phyloP scores from a whole-genome alignment of 2,888 invertebrate species.

The Caenorhabditis doughertyi region DNA sequence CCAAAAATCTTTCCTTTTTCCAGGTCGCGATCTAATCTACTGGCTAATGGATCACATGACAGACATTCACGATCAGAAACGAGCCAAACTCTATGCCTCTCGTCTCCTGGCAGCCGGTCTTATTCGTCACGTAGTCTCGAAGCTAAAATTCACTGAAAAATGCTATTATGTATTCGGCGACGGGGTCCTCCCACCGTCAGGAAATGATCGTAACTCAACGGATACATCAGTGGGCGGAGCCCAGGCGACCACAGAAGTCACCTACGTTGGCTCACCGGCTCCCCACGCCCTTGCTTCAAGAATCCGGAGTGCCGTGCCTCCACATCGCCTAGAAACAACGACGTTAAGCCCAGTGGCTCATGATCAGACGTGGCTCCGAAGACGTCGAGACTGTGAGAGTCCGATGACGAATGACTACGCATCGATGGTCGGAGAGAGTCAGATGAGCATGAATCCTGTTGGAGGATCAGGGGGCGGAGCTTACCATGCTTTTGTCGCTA shows the following conservation, averaged over 20 bases:
- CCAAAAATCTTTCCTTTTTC: background rate
- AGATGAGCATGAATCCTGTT: slow-evolving; percentile 41
- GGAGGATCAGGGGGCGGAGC: background rate
- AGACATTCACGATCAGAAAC: slow-evolving; percentile 76
- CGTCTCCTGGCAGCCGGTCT: slow-evolving; percentile 75
- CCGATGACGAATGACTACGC: slow-evolving; percentile 79
- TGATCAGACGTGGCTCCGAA: slow-evolving; percentile 72
- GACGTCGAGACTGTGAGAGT: slow-evolving; percentile 73
- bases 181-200: slow-evolving; percentile 11
- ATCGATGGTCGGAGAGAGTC: slow-evolving; percentile 76
- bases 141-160: slow-evolving; percentile 80
- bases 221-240: slow-evolving; percentile 63
- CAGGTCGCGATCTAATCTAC: slow-evolving; percentile 73
- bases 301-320: slow-evolving; percentile 33
- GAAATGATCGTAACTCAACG: slow-evolving; percentile 49
- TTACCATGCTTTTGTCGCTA: slow-evolving; percentile 42
- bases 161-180: slow-evolving; percentile 79
- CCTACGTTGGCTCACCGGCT: slow-evolving; percentile 72
- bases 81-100: slow-evolving; percentile 70
- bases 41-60: slow-evolving; percentile 79
- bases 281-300: slow-evolving; percentile 42
- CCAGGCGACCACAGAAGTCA: slow-evolving; percentile 71
- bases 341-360: slow-evolving; percentile 66
- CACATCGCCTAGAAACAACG: slow-evolving; percentile 65
- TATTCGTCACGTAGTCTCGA: slow-evolving; percentile 80